These are phyloP conservation scores for Equus quagga DNA, from an alignment of 2,113 vertebrate genomes.

Conservation along the genomic window DNA sequence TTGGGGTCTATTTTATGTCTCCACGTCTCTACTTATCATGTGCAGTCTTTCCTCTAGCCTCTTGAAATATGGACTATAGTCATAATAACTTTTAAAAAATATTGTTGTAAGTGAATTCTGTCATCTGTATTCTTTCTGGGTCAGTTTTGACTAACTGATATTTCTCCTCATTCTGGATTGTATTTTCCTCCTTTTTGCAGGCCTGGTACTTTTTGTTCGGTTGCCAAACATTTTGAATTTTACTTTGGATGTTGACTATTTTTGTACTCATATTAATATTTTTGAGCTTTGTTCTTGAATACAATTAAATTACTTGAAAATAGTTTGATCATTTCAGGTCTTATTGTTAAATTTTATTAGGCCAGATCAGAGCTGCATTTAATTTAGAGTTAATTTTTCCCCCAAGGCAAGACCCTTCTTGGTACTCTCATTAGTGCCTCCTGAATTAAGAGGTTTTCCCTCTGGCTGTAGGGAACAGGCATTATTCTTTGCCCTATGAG, in stretches of 20 bases:
- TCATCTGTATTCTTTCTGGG: not conserved
- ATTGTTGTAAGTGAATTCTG: not conserved
- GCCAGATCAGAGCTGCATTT: not conserved
- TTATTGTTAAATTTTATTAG: constrained; percentile 3
- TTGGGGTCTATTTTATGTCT: not conserved
- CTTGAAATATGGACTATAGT: constrained; percentile 16
- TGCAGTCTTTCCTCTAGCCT: not conserved
- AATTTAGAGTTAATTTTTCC: not conserved
- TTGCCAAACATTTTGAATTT: constrained; percentile 15
- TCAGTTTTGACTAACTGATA: not conserved
- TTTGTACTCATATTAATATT: constrained; percentile 24
- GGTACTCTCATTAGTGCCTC: not conserved
- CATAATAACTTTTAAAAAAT: not conserved
- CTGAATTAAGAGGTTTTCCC: not conserved
- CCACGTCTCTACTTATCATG: not conserved
- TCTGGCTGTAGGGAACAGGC: not conserved
- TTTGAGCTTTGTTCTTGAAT: not conserved
- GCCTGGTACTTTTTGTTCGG: not conserved
- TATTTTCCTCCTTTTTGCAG: not conserved
- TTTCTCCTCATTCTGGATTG: not conserved
- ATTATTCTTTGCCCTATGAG: not conserved
- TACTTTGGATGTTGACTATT: not conserved
- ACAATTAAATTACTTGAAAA: not conserved
- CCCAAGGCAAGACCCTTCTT: not conserved
- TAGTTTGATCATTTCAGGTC: constrained; percentile 8